Base-by-base conservation (phyloP, 2,113 vertebrate genomes). In the Prolemur simus region DNA sequence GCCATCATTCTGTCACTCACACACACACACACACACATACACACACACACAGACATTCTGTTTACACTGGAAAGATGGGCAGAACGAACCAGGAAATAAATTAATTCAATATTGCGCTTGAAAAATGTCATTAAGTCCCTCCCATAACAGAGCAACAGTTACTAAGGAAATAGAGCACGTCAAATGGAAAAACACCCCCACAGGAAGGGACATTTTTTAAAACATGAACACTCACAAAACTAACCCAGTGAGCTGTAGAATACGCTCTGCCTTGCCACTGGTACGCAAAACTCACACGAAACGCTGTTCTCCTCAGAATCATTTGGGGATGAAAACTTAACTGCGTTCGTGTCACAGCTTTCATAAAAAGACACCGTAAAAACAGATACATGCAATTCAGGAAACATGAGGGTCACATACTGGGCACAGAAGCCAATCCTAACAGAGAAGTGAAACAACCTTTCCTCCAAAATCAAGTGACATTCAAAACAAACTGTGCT, bases 91-190 rank as follows among this genome's bases (percentile, higher is more conserved):
- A 96, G 95, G 64, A 96, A 96, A 97, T 95, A 95, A 94, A 97
- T 96, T 93, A 95, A 96, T 95, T 98, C 90, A 95, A 92, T 91
- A 96, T 0, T 85, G 64, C 42, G 96, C 87, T 96, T 96, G 66
- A 94, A 92, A 96, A 93, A 83, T 84, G 90, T 93, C 94, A 92
- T 66, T 54, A 97, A 95, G 90, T 56, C 71, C 82, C 82, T 89
- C 82, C 94, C 96, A 92, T 86, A 96, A 97, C 81, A 97, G 64
- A 89, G 95, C 92, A 94, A 96, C 90, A 77, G 97, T 97, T 89
- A 97, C 97, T 96, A 97, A 96, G 94, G 96, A 97, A 97, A 98
- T 76, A 80, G 73, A 97, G 76, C 74, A 82, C 49, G 52, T 64
- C 63, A 39, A 95, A 69, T 8, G 34, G 95, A 97, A 95, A 94